phyloP scores from a whole-genome alignment of 2,888 invertebrate species.

The Leptogaster cylindrica region DNA sequence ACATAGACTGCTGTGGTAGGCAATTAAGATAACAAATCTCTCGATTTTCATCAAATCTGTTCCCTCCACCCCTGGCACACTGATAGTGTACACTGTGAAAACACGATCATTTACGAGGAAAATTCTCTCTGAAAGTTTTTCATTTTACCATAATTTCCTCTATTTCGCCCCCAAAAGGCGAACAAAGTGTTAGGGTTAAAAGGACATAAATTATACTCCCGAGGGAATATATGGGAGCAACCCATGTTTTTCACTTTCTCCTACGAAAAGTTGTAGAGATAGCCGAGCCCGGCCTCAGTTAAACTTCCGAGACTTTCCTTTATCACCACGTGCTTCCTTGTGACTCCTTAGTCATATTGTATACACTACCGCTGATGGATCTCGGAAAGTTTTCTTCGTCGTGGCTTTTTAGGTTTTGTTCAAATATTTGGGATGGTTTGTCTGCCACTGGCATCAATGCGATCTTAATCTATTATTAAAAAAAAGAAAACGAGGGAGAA shows the following conservation, averaged over 20 bases:
- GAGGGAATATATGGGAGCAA: conserved; percentile 10
- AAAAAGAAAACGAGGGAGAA: too few species aligned
- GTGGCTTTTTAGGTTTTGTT: too few species aligned
- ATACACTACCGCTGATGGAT: too few species aligned
- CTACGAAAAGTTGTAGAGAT: neutral
- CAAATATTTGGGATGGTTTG: too few species aligned
- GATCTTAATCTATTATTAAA: too few species aligned
- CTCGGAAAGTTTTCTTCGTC: too few species aligned
- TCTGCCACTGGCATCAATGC: too few species aligned
- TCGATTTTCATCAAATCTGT: conserved; percentile 35
- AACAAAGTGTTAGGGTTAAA: conserved; percentile 31
- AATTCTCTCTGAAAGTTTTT: conserved; percentile 19
- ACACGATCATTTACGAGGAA: conserved; percentile 7
- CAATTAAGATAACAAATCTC: conserved; percentile 37
- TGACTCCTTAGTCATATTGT: too few species aligned
- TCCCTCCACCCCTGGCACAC: conserved; percentile 17
- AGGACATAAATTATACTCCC: conserved; percentile 34
- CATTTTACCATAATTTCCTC: conserved; percentile 23
- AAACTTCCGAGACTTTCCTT: too few species aligned
- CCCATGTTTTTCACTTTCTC: conserved; percentile 22
- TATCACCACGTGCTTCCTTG: too few species aligned
- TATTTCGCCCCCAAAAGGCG: conserved; percentile 7
- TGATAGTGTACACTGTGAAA: conserved; percentile 20
- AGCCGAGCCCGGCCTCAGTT: neutral
- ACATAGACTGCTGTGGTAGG: conserved; percentile 27